These are phyloP conservation scores for Boloria euphrosyne DNA, from an alignment of 2,888 invertebrate genomes.

Conservation along the genomic window DNA sequence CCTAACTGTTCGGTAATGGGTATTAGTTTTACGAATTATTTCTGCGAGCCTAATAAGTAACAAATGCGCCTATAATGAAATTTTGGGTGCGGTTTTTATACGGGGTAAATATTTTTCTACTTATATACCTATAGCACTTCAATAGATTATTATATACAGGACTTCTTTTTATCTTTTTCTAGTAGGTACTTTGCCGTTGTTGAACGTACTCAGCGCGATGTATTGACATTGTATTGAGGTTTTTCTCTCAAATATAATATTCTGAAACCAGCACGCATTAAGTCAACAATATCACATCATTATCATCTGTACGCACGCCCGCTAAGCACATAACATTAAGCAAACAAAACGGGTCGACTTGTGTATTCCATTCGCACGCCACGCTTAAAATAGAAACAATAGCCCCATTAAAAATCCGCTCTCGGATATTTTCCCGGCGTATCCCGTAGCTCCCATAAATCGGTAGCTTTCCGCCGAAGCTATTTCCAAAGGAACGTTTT, in stretches of 20 bases:
- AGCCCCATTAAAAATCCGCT: conserved; percentile 80
- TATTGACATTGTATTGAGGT: neutral
- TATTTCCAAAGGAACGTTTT: conserved; percentile 81
- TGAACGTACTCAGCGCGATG: too few relatives aligned
- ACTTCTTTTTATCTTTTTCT: too few relatives aligned
- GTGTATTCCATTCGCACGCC: conserved; percentile 78
- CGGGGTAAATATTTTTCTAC: neutral
- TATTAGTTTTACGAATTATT: too few relatives aligned
- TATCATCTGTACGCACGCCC: conserved; percentile 44
- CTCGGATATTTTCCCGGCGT: conserved; percentile 78
- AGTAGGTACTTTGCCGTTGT: too few relatives aligned
- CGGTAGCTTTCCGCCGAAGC: conserved; percentile 81
- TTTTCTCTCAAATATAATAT: conserved; percentile 24
- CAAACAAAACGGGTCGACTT: conserved; percentile 59
- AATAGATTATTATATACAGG: too few relatives aligned
- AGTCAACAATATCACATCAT: conserved; percentile 39
- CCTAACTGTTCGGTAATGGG: too few relatives aligned
- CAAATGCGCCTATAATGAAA: too few relatives aligned
- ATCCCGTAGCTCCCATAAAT: conserved; percentile 80
- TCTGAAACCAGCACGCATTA: conserved; percentile 26
- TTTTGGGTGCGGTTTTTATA: too few relatives aligned
- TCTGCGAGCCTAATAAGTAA: too few relatives aligned
- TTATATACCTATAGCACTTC: neutral
- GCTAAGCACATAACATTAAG: conserved; percentile 48
- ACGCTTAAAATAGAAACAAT: conserved; percentile 82